Conservation (phyloP, 2,797 vertebrate genomes). For the Sebastes dallii region DNA sequence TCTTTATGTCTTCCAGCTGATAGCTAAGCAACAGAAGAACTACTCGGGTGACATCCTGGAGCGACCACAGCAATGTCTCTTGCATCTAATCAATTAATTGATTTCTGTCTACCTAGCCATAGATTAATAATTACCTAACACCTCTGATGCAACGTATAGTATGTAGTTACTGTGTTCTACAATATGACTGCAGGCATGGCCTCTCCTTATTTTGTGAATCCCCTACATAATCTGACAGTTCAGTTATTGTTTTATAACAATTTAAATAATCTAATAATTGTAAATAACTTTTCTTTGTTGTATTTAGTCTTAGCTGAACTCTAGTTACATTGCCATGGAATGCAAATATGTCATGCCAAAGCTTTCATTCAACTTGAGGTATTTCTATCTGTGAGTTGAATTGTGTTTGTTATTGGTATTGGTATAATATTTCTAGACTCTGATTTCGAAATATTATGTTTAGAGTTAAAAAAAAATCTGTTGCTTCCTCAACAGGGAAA, state of each 20-base stretch:
- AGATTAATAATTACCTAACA: neutral
- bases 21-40: neutral
- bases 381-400: neutral
- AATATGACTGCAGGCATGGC: neutral
- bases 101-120: neutral
- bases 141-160: neutral
- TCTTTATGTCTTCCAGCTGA: neutral
- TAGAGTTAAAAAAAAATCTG: neutral
- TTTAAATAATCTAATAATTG: neutral
- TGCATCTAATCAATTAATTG: neutral
- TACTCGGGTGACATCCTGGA: neutral
- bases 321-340: neutral
- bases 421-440: no score
- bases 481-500: neutral
- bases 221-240: neutral
- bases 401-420: no score
- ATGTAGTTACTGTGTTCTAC: neutral
- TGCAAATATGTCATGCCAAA: neutral
- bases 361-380: neutral
- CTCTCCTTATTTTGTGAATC: neutral
- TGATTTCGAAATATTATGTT: neutral
- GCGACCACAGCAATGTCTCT: conserved; percentile 30
- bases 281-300: neutral
- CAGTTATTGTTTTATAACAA: neutral
- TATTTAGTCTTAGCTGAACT: neutral